phyloP scores from a whole-genome alignment of 2,888 invertebrate genomes.

The Lithosia quadra region DNA sequence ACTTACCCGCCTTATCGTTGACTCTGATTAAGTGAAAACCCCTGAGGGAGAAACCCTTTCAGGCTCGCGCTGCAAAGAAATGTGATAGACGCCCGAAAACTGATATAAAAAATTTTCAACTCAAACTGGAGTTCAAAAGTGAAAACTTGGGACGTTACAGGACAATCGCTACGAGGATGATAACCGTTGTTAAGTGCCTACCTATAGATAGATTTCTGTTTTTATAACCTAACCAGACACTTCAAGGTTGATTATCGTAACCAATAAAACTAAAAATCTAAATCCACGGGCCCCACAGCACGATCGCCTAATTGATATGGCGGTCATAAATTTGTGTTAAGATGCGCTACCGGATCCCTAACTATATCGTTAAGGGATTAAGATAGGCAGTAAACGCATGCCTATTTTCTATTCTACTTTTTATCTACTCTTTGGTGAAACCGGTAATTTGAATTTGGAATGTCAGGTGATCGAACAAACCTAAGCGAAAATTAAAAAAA shows the following conservation, averaged over 20 bases:
- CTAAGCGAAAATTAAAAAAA: too few species aligned
- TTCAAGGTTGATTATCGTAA: not conserved
- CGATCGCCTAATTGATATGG: constrained; percentile 62
- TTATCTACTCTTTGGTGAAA: constrained; percentile 9
- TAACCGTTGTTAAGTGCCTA: too few species aligned
- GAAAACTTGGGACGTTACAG: too few species aligned
- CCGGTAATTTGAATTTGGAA: constrained; percentile 3
- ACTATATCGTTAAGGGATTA: constrained; percentile 68
- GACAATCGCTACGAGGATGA: too few species aligned
- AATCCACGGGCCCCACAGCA: constrained; percentile 38
- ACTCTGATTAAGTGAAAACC: too few species aligned
- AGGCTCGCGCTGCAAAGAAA: too few species aligned
- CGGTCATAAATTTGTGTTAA: constrained; percentile 53
- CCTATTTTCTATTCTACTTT: not conserved
- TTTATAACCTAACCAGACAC: not conserved
- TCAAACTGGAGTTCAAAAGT: too few species aligned
- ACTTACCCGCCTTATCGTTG: too few species aligned
- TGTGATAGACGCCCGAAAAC: too few species aligned
- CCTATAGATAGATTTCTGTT: not conserved
- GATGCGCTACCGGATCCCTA: constrained; percentile 50
- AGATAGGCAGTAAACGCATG: constrained; percentile 44
- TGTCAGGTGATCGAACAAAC: not conserved
- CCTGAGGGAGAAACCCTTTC: too few species aligned
- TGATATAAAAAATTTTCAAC: too few species aligned
- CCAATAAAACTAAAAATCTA: constrained; percentile 14